phyloP scores from a whole-genome alignment of 2,113 vertebrate genomes.

The Myrmecobius fasciatus region DNA sequence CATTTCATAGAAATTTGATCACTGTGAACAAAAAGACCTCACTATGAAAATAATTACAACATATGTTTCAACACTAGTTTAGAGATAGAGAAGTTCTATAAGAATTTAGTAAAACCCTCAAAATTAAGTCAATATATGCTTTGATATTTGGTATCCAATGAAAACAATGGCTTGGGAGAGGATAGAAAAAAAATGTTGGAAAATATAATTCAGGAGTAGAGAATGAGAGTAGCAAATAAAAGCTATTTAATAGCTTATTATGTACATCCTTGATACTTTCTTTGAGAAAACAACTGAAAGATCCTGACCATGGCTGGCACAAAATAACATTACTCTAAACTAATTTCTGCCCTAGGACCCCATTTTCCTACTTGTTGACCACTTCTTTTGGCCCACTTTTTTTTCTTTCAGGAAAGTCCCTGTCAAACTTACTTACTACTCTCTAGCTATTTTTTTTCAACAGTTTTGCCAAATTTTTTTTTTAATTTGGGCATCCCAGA shows the following conservation, averaged over 20 bases:
- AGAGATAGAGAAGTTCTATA: neutral
- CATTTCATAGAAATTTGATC: neutral
- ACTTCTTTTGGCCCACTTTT: neutral
- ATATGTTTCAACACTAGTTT: neutral
- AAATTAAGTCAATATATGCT: neutral
- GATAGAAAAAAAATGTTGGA: neutral
- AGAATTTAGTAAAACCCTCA: neutral
- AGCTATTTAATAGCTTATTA: neutral
- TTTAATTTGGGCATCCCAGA: neutral
- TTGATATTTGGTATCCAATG: neutral
- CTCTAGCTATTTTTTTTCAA: neutral
- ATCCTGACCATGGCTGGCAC: neutral
- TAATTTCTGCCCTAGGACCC: neutral
- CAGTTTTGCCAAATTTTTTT: neutral
- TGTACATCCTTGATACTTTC: neutral
- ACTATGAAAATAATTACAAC: neutral
- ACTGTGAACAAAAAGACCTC: neutral
- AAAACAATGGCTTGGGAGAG: neutral
- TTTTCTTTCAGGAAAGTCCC: neutral
- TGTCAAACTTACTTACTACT: neutral
- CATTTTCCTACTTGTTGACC: neutral
- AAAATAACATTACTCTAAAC: neutral
- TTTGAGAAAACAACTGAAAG: neutral
- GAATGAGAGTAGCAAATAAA: neutral
- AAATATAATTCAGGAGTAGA: neutral